These are phyloP conservation scores for Sylvicola fuscatus DNA, from an alignment of 2,888 invertebrate species.

Conservation along the genomic window DNA sequence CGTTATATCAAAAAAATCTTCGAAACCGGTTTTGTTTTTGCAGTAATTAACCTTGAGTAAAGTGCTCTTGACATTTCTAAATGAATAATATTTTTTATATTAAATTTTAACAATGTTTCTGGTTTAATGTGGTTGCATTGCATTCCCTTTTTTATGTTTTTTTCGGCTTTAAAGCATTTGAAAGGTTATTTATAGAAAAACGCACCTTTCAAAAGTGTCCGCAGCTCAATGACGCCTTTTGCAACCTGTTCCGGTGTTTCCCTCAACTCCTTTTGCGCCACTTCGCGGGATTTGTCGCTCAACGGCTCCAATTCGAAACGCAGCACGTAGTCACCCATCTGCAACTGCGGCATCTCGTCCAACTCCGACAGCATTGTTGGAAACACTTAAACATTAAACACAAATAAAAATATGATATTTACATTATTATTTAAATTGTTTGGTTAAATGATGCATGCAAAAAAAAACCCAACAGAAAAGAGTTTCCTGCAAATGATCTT, in stretches of 20 bases:
- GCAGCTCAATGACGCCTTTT: conserved; percentile 33
- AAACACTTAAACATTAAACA: conserved; percentile 39
- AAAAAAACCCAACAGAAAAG: too few relatives aligned
- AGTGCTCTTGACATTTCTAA: too few relatives aligned
- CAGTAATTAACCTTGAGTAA: too few relatives aligned
- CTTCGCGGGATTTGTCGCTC: conserved; percentile 37
- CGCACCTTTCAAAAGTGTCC: conserved; percentile 37
- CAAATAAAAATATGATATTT: conserved; percentile 1
- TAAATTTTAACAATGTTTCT: too few relatives aligned
- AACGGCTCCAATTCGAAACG: conserved; percentile 47
- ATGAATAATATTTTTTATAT: too few relatives aligned
- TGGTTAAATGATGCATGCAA: too few relatives aligned
- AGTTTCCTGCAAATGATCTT: too few relatives aligned
- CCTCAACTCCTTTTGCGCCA: conserved; percentile 45
- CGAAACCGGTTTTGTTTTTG: too few relatives aligned
- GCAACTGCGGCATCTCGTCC: conserved; percentile 40
- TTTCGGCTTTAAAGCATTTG: too few relatives aligned
- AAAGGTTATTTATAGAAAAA: too few relatives aligned
- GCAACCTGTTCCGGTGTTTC: conserved; percentile 48
- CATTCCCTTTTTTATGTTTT: background rate
- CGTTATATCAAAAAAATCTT: too few relatives aligned
- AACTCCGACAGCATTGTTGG: conserved; percentile 54
- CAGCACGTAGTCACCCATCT: conserved; percentile 36
- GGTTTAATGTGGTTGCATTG: background rate
- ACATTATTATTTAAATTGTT: too few relatives aligned